phyloP scores from a whole-genome alignment of 2,888 invertebrate genomes.

The Agonopterix heracliana region DNA sequence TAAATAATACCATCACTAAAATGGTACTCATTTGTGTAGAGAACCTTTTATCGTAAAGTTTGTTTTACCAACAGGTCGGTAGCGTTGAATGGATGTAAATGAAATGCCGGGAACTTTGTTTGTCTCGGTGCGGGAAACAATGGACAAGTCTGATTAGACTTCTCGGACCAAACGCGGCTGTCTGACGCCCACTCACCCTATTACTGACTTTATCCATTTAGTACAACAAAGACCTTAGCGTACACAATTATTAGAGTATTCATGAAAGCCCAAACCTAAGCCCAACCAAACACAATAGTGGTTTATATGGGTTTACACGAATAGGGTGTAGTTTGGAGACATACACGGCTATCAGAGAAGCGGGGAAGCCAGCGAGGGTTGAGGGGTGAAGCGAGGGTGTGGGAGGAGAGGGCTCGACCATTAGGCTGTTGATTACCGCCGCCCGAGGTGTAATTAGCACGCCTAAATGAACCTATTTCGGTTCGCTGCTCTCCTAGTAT shows the following conservation, averaged over 20 bases:
- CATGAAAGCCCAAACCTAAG: neutral
- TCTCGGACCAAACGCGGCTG: conserved; percentile 11
- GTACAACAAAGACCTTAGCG: conserved; percentile 19
- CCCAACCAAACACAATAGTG: too few species aligned
- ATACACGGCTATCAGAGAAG: neutral
- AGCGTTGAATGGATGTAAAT: conserved; percentile 42
- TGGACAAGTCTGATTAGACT: conserved; percentile 41
- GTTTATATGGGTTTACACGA: too few species aligned
- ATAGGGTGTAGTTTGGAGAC: too few species aligned
- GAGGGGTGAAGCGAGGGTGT: conserved; percentile 11
- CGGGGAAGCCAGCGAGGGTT: neutral
- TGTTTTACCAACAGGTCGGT: conserved; percentile 24
- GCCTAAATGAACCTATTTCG: conserved; percentile 62
- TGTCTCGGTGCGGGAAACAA: conserved; percentile 47
- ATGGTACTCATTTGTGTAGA: conserved; percentile 14
- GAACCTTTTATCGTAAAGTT: conserved; percentile 24
- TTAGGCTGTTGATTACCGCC: conserved; percentile 59
- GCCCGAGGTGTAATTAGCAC: conserved; percentile 59
- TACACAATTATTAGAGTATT: neutral
- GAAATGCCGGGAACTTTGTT: conserved; percentile 44
- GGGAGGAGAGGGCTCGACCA: conserved; percentile 37
- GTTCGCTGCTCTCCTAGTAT: conserved; percentile 46
- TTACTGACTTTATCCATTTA: conserved; percentile 29
- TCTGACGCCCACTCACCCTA: conserved; percentile 26
- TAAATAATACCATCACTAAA: conserved; percentile 21